These are phyloP conservation scores for Corydoras maculifer DNA, from an alignment of 2,113 vertebrate species.

Conservation along the genomic window DNA sequence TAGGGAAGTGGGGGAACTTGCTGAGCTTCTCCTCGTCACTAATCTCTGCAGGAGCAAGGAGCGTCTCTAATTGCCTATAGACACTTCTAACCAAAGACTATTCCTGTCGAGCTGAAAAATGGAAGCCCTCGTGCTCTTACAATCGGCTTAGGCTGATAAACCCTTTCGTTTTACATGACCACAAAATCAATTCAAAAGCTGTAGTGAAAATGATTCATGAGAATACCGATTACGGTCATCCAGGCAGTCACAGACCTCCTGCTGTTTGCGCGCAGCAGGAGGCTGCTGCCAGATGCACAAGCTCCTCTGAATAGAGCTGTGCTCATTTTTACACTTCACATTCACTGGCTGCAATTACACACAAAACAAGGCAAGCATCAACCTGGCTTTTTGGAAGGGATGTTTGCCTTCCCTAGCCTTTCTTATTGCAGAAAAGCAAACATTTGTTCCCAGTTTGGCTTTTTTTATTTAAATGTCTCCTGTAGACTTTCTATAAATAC, in stretches of 20 bases:
- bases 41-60: conserved; percentile 53
- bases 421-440: neutral
- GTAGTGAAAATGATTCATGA: conserved; percentile 58
- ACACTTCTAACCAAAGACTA: conserved; percentile 55
- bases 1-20: conserved; percentile 5
- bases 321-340: conserved; percentile 1
- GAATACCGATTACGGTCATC: conserved; percentile 62
- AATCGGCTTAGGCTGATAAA: conserved; percentile 69
- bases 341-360: conserved; percentile 18
- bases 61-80: conserved; percentile 62
- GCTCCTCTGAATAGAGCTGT: conserved; percentile 18
- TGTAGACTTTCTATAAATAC: too few relatives aligned
- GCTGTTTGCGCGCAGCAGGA: conserved; percentile 50
- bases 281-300: conserved; percentile 36
- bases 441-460: neutral
- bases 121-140: conserved; percentile 58
- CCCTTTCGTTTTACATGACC: conserved; percentile 59
- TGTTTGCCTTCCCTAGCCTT: neutral
- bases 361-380: neutral
- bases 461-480: neutral
- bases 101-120: conserved; percentile 53
- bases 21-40: conserved; percentile 44
- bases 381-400: neutral
- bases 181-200: conserved; percentile 54
- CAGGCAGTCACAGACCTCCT: conserved; percentile 53